Percentiles rank a stretch among this genome's conserved stretches.
phyloP scores from a whole-genome alignment of 2,113 vertebrate genomes.

The Nanger granti region DNA sequence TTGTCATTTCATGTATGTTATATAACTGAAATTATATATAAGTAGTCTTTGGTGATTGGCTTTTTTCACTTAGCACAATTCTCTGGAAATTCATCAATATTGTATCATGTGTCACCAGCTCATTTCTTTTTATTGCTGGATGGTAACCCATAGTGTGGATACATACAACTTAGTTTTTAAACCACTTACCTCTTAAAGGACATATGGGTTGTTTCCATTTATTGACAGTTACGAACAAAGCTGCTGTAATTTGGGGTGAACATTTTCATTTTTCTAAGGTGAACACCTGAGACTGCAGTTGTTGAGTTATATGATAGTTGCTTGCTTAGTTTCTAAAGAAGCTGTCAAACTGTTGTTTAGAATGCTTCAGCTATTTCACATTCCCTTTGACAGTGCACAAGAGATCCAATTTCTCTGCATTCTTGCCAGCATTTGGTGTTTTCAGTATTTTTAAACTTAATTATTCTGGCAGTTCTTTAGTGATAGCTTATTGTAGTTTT shows the following conservation, averaged over 20 bases:
- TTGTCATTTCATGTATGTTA: background rate
- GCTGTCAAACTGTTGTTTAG: background rate
- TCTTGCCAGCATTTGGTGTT: background rate
- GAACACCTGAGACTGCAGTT: background rate
- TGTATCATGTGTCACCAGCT: background rate
- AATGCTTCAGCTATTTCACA: background rate
- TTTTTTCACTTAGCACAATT: background rate
- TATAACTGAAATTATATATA: background rate
- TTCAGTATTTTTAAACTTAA: background rate
- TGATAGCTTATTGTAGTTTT: background rate
- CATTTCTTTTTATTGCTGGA: background rate
- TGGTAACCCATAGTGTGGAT: background rate
- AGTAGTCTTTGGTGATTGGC: background rate
- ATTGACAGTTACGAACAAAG: background rate
- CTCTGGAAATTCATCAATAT: background rate
- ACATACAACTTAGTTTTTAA: background rate
- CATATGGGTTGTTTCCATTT: background rate
- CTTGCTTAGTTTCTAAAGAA: constrained; percentile 1
- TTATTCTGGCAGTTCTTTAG: background rate
- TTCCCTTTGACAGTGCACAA: background rate
- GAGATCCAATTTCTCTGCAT: background rate
- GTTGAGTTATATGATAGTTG: background rate
- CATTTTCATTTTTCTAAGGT: background rate
- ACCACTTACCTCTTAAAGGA: background rate
- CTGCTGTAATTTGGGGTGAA: background rate